Evolutionary conservation across 92 coral and sea anemone species (phyloP).

Genomic region (Montipora capitata): DNA sequence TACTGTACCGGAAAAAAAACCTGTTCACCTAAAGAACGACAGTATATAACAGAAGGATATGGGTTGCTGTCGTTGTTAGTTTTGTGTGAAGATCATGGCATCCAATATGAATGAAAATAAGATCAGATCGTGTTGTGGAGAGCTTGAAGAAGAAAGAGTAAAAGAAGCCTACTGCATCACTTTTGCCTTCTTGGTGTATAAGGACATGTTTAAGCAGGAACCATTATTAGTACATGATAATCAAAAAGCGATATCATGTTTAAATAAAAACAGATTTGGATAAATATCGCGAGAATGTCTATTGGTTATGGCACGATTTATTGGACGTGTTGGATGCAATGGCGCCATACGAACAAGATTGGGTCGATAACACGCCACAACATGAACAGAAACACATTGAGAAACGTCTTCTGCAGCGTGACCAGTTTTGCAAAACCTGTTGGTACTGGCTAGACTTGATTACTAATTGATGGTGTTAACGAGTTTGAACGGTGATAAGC

Average conservation of each 20-base stretch:
- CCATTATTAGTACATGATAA: not conserved
- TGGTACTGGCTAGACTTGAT: conserved; percentile 43
- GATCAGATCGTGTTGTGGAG: not conserved
- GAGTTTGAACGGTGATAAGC: not conserved
- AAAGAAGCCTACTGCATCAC: conserved; percentile 5
- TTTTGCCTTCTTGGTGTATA: not conserved
- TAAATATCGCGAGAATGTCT: not conserved
- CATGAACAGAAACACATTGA: not conserved
- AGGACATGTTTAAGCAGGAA: not conserved
- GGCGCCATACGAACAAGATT: not conserved
- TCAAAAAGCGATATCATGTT: not conserved
- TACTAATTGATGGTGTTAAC: not conserved
- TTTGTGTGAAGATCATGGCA: not conserved
- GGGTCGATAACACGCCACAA: too few species aligned
- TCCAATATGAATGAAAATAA: not conserved
- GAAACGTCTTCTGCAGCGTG: not conserved
- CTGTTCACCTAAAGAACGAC: not conserved
- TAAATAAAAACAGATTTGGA: not conserved
- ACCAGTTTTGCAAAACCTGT: conserved; percentile 45
- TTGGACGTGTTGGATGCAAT: conserved; percentile 1
- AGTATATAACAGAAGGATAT: not conserved
- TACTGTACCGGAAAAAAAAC: conserved; percentile 9
- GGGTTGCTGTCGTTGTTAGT: not conserved
- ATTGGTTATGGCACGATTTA: conserved; percentile 41
- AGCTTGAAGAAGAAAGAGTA: not conserved